These are phyloP conservation scores for Himalopsyche phryganea DNA, from an alignment of 1,140 invertebrate species.

Conservation along the genomic window DNA sequence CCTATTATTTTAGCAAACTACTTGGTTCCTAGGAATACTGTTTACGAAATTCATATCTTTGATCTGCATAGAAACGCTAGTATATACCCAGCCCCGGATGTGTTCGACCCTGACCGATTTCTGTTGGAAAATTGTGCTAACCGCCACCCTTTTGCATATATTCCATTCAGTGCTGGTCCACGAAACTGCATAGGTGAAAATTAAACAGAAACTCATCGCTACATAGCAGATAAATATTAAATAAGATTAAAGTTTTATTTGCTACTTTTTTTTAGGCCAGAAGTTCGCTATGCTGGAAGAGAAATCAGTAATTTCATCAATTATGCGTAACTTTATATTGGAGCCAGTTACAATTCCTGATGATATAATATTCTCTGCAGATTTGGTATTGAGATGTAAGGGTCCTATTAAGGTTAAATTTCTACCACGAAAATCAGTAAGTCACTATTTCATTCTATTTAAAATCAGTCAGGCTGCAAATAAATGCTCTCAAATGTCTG, in stretches of 20 bases:
- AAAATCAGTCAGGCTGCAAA: too few species aligned
- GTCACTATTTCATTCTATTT: too few species aligned
- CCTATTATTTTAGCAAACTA: too few species aligned
- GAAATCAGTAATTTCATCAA: constrained; percentile 63
- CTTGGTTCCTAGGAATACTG: constrained; percentile 54
- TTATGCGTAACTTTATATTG: constrained; percentile 64
- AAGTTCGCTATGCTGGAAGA: constrained; percentile 75
- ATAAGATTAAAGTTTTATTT: too few species aligned
- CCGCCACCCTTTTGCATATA: constrained; percentile 63
- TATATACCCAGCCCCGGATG: constrained; percentile 66
- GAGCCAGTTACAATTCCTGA: constrained; percentile 55
- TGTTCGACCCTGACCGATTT: constrained; percentile 78
- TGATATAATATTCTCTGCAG: constrained; percentile 52
- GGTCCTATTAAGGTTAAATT: constrained; percentile 39
- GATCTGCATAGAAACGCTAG: constrained; percentile 65
- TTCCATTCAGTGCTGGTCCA: constrained; percentile 73
- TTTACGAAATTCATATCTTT: constrained; percentile 52
- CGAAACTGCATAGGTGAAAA: constrained; percentile 68
- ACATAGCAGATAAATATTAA: too few species aligned
- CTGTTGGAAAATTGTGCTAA: constrained; percentile 56
- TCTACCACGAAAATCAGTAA: too few species aligned
- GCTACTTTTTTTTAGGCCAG: constrained; percentile 58
- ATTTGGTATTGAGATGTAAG: constrained; percentile 57
- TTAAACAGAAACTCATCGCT: too few species aligned
- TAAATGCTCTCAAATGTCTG: too few species aligned